Conservation (phyloP, 1,140 invertebrate species). For the Panulirus ornatus region DNA sequence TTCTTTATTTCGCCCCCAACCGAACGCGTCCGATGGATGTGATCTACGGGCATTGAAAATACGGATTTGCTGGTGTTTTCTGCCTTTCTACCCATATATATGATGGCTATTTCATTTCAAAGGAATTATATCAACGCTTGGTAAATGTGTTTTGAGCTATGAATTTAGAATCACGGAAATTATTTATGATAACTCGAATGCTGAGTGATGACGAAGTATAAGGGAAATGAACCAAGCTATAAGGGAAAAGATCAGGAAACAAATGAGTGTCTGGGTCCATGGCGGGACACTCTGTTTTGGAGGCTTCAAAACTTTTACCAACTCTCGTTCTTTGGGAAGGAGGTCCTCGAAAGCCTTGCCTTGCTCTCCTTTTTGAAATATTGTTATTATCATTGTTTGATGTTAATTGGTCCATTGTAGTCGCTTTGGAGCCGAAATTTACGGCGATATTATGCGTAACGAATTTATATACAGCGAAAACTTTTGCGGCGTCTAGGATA, state of each 20-base stretch:
- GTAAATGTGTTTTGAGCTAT: too few relatives aligned
- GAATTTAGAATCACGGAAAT: too few relatives aligned
- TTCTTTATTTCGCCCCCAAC: neutral
- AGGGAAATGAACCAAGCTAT: conserved; percentile 3
- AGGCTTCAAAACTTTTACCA: neutral
- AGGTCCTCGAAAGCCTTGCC: neutral
- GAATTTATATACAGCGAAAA: conserved; percentile 6
- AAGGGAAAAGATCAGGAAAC: conserved; percentile 10
- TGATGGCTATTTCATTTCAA: too few relatives aligned
- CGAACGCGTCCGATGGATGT: too few relatives aligned
- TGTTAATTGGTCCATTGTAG: conserved; percentile 38
- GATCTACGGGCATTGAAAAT: too few relatives aligned
- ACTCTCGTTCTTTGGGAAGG: neutral
- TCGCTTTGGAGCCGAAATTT: conserved; percentile 9
- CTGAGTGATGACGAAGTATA: neutral
- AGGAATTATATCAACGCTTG: too few relatives aligned
- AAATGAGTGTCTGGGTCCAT: neutral
- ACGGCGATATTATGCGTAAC: conserved; percentile 36
- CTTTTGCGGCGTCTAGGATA: conserved; percentile 1
- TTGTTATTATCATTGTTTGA: conserved; percentile 45
- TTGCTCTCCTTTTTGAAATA: conserved; percentile 33
- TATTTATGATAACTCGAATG: too few relatives aligned
- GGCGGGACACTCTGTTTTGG: neutral
- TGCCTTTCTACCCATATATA: too few relatives aligned
- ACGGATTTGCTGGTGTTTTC: too few relatives aligned